Conservation (phyloP, 2,888 invertebrate species). For the Malachius bipustulatus region DNA sequence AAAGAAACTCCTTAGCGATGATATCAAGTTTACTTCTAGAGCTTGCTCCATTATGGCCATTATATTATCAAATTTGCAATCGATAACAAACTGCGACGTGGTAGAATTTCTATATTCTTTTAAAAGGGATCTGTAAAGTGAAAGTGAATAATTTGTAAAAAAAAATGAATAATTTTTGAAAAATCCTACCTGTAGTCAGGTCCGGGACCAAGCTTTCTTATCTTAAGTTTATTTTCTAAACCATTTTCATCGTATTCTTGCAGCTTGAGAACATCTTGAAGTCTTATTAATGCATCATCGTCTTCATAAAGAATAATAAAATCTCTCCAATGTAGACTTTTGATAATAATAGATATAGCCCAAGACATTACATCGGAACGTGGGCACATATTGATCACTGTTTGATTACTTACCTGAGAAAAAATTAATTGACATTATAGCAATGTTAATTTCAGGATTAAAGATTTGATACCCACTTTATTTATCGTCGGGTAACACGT, state of each 20-base stretch:
- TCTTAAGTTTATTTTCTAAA: neutral
- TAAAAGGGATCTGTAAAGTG: neutral
- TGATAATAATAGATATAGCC: neutral
- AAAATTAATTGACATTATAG: too few species aligned
- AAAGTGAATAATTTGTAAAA: too few species aligned
- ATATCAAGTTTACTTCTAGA: neutral
- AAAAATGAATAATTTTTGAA: too few species aligned
- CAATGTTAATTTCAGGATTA: too few species aligned
- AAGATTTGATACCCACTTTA: too few species aligned
- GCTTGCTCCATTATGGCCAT: conserved; percentile 1
- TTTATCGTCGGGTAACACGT: too few species aligned
- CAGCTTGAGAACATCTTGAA: neutral
- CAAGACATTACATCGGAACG: neutral
- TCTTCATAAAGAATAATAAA: neutral
- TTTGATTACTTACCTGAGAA: too few species aligned
- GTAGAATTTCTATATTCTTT: neutral
- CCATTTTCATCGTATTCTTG: neutral
- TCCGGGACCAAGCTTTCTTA: neutral
- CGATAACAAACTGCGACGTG: neutral
- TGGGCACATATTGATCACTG: neutral
- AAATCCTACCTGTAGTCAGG: neutral
- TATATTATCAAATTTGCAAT: neutral
- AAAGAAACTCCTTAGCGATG: neutral
- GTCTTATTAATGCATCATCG: conserved; percentile 1
- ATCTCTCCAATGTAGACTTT: conserved; percentile 1